A percentile compares a stretch with the other conserved stretches of the same genome.
These are phyloP conservation scores for Gastracanthus pulcherrimus DNA, from an alignment of 2,888 invertebrate species.

Conservation along the genomic window DNA sequence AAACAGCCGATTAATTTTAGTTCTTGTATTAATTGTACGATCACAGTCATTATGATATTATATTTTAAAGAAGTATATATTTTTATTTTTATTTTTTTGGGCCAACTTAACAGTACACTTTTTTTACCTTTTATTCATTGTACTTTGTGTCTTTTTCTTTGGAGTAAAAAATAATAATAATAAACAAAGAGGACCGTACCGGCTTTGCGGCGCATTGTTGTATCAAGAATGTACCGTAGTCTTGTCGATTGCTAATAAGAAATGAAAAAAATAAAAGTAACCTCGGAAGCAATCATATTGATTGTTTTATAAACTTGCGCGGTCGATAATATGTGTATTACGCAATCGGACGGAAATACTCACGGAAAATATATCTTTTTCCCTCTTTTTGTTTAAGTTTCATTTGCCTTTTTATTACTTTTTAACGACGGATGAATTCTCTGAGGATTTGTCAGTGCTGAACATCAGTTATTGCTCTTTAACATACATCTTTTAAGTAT, in stretches of 20 bases:
- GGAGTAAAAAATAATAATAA: slow-evolving; percentile 13
- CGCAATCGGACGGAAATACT: slow-evolving; percentile 47
- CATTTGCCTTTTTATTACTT: background rate
- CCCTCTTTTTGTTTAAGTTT: slow-evolving; percentile 5
- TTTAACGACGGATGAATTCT: slow-evolving; percentile 9
- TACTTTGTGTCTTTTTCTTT: slow-evolving; percentile 31
- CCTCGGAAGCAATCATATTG: slow-evolving; percentile 70
- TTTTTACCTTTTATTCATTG: slow-evolving; percentile 40
- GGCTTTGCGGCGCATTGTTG: slow-evolving; percentile 65
- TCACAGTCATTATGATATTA: slow-evolving; percentile 40
- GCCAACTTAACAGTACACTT: slow-evolving; percentile 31
- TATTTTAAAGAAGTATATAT: slow-evolving; percentile 36
- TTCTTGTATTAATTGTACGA: slow-evolving; percentile 30
- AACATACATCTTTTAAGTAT: background rate
- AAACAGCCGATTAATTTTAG: slow-evolving; percentile 14
- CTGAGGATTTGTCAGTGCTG: slow-evolving; percentile 12
- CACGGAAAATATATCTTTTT: slow-evolving; percentile 38
- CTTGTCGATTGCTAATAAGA: slow-evolving; percentile 58
- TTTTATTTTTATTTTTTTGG: slow-evolving; percentile 15
- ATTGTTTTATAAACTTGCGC: slow-evolving; percentile 68
- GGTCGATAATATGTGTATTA: slow-evolving; percentile 55
- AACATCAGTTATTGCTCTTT: slow-evolving; percentile 13
- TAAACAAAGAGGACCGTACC: background rate
- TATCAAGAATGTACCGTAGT: slow-evolving; percentile 69
- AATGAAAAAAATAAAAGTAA: slow-evolving; percentile 41